Conservation (phyloP, 2,113 vertebrate genomes). For the Paratilapia polleni region DNA sequence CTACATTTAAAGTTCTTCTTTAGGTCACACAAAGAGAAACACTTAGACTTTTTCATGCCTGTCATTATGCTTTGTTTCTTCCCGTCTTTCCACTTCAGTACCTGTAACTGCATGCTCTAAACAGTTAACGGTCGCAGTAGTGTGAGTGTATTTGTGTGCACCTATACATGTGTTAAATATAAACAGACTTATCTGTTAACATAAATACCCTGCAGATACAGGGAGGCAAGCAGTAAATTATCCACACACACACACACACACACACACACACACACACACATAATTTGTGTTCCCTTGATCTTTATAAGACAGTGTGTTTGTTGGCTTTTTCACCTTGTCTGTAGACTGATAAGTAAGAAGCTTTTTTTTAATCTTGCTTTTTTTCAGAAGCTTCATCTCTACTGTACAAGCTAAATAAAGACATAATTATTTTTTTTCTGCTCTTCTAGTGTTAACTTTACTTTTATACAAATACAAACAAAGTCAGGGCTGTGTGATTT, state of each 20-base stretch:
- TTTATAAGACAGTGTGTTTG: no score
- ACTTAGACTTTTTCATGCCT: not conserved
- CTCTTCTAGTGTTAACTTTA: not conserved
- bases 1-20: not conserved
- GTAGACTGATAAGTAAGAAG: conserved; percentile 22
- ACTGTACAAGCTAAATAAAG: not conserved
- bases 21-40: not conserved
- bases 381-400: not conserved
- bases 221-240: conserved; percentile 24
- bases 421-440: not conserved
- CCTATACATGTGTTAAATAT: conserved; percentile 51
- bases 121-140: conserved; percentile 62
- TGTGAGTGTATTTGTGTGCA: conserved; percentile 19
- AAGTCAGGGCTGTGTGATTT: conserved; percentile 25
- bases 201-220: conserved; percentile 12
- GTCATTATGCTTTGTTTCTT: not conserved
- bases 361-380: not conserved
- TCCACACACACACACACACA: no score
- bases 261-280: no score
- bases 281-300: not conserved
- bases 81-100: not conserved
- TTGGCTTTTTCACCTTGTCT: not conserved
- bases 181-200: conserved; percentile 65
- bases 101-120: conserved; percentile 37
- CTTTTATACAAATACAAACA: conserved; percentile 14